Evolutionary conservation across 1,140 invertebrate species (phyloP).

Genomic region (Pseudomyrmex gracilis): DNA sequence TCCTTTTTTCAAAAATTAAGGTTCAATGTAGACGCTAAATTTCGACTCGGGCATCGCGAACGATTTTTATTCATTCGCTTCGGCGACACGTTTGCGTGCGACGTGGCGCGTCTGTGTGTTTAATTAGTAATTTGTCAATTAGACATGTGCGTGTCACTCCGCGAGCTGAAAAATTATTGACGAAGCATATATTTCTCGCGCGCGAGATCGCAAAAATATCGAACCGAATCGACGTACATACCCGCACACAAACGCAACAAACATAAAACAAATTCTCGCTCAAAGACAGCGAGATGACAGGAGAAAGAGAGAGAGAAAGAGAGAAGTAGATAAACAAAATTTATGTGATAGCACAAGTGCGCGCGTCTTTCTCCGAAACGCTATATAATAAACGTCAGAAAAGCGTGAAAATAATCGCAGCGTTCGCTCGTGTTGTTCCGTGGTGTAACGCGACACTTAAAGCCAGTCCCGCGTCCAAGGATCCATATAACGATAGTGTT

Average conservation of each 20-base stretch:
- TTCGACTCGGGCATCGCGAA: too few relatives aligned
- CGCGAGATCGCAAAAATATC: too few relatives aligned
- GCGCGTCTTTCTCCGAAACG: not conserved
- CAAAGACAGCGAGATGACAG: not conserved
- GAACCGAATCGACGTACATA: not conserved
- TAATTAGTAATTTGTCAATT: too few relatives aligned
- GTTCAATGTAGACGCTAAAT: too few relatives aligned
- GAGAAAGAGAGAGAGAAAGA: conserved; percentile 11
- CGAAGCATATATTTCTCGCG: too few relatives aligned
- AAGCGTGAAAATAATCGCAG: conserved; percentile 14
- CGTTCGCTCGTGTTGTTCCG: not conserved
- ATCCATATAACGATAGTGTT: conserved; percentile 34
- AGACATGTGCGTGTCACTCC: too few relatives aligned
- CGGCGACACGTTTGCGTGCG: too few relatives aligned
- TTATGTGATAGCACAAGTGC: conserved; percentile 27
- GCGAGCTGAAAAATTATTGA: too few relatives aligned
- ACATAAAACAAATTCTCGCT: conserved; percentile 19
- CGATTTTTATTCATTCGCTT: too few relatives aligned
- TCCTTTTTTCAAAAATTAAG: too few relatives aligned
- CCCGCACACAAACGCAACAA: conserved; percentile 17
- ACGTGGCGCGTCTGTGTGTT: too few relatives aligned
- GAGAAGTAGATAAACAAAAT: not conserved
- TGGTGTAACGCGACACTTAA: not conserved
- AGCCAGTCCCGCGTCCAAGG: not conserved
- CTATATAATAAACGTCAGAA: conserved; percentile 18